Base-by-base conservation (phyloP, 1,140 invertebrate species). In the Streblospio benedicti region DNA sequence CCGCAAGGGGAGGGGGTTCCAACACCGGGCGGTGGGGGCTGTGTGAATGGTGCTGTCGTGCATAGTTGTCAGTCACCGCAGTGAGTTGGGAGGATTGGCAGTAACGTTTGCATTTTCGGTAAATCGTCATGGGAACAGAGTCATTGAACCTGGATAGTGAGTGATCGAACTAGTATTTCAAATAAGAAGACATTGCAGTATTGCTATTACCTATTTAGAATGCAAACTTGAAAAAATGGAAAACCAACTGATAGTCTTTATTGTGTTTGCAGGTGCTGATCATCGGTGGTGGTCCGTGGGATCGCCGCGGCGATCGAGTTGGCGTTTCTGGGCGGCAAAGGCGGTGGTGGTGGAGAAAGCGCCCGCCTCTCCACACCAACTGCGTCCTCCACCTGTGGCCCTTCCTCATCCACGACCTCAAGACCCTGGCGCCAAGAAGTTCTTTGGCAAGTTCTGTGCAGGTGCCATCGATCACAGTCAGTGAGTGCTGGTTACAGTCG, bases 341-440 rank as follows among this genome's bases (percentile, higher is more conserved):
- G n/a, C n/a, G n/a, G n/a, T n/a, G n/a, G n/a, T n/a, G n/a, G 93
- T 82, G 74, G 81, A 77, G 79, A 62, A 79, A 79, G 62, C 58
- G 78, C 35, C 75, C 76, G 54, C 59, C 73, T 32, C 77, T 77
- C 64, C 75, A 73, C 14, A 62, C 96, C 18, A 97, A 99, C 79
- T 99, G 99, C 80, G 95, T 99, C 6, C 84, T 99, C 41, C 96
- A 99, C 79, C 80, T 99, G 35, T 99, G 96, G 96, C 94, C 95
- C 27, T 98, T 93, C 77, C 92, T 99, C 25, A 98, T 99, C 58
- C 88, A 93, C 66, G 96, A 99, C 80, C 81, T 99, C 38, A 85
- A 89, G 52, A 86, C 85, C 59, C 82, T 99, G 96, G 93, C 16
- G 95, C 94, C 38, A 99, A 99, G 76, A 96, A 97, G 72, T 98